A percentile compares a stretch with the other conserved stretches of the same genome.
Evolutionary conservation across 2,113 vertebrate genomes (phyloP).

Genomic region (Phaethornis superciliosus): DNA sequence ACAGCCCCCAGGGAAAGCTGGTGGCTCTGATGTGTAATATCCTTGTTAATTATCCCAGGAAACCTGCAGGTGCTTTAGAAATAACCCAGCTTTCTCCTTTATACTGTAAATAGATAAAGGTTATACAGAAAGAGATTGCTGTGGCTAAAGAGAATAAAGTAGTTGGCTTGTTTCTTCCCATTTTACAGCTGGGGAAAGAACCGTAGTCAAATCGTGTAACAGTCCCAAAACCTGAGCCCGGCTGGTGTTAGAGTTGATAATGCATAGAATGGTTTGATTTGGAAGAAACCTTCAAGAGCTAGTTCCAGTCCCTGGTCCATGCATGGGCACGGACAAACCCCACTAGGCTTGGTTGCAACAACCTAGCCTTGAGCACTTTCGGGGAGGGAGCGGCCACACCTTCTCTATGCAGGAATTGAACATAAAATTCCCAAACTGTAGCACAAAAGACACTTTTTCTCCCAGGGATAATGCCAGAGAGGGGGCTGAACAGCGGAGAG

Average conservation of each 20-base stretch:
- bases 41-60: not conserved
- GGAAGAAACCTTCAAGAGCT: too few relatives aligned
- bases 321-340: too few relatives aligned
- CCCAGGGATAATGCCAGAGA: fast-evolving
- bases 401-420: too few relatives aligned
- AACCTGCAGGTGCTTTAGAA: not conserved
- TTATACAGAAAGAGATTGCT: not conserved
- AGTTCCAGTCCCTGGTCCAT: too few relatives aligned
- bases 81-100: not conserved
- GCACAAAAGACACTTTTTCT: not conserved
- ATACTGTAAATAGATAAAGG: not conserved
- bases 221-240: not conserved
- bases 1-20: not conserved
- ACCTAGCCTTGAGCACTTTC: too few relatives aligned
- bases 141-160: not conserved
- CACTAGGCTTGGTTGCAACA: too few relatives aligned
- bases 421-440: not conserved
- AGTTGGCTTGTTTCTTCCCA: not conserved
- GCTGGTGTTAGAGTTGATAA: not conserved
- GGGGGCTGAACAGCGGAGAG: not conserved
- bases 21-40: fast-evolving
- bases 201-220: not conserved
- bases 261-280: too few relatives aligned
- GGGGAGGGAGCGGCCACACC: too few relatives aligned
- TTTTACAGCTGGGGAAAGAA: not conserved